A percentile compares a stretch with the other conserved stretches of the same genome.
These are phyloP conservation scores for Sitophilus oryzae DNA, from an alignment of 1,140 invertebrate genomes.

Conservation along the genomic window DNA sequence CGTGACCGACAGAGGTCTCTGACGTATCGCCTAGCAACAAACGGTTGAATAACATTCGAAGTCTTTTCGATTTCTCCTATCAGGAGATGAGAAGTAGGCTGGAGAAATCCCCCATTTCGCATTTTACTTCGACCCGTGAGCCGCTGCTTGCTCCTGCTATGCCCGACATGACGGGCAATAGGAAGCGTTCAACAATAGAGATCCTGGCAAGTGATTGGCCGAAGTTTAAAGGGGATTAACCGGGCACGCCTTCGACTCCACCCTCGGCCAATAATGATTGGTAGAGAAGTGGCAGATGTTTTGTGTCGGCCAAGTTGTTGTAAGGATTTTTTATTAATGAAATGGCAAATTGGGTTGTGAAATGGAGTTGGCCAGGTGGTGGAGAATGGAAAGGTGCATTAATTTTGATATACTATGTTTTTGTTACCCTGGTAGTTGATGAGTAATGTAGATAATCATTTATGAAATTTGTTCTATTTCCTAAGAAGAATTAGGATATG, in stretches of 20 bases:
- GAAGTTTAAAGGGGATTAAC: background rate
- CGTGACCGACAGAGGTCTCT: constrained; percentile 18
- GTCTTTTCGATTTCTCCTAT: constrained; percentile 12
- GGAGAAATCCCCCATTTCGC: background rate
- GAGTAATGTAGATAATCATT: too few species aligned
- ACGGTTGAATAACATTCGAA: constrained; percentile 28
- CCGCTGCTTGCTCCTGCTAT: constrained; percentile 1
- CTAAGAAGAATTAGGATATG: too few species aligned
- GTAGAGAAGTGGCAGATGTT: constrained; percentile 22
- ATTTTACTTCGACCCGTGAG: too few species aligned
- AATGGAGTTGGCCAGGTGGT: constrained; percentile 14
- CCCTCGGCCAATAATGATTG: constrained; percentile 13
- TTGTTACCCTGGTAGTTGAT: background rate
- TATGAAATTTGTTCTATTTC: too few species aligned
- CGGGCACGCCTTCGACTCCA: constrained; percentile 1
- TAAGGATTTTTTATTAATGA: constrained; percentile 24
- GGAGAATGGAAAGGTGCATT: constrained; percentile 6
- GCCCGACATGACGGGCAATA: background rate
- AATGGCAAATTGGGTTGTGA: constrained; percentile 18
- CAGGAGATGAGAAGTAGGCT: constrained; percentile 6
- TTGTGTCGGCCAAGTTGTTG: constrained; percentile 11
- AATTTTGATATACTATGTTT: background rate
- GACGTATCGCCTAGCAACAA: constrained; percentile 27
- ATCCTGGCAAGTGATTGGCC: background rate
- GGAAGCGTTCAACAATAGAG: background rate